Conservation (phyloP, 1,140 invertebrate species). For the Aphelenchoides besseyi region DNA sequence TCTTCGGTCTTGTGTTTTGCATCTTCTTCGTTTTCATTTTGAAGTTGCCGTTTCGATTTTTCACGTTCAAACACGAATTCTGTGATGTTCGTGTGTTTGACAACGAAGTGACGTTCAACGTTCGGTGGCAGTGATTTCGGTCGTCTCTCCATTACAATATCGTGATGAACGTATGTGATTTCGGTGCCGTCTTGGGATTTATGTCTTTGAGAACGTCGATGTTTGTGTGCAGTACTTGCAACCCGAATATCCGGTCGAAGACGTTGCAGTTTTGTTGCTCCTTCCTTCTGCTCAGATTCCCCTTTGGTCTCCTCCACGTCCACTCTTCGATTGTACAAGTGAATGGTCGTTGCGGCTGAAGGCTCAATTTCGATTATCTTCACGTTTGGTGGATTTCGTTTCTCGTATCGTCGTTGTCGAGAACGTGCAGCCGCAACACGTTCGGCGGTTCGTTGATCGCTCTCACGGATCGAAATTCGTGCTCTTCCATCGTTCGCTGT, state of each 20-base stretch:
- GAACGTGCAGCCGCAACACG: background rate
- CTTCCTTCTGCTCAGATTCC: background rate
- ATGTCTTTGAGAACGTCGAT: background rate
- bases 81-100: constrained; percentile 13
- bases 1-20: background rate
- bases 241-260: background rate
- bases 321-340: background rate
- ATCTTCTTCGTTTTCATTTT: background rate
- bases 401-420: background rate
- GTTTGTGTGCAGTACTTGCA: background rate
- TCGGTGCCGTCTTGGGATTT: background rate
- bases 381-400: background rate
- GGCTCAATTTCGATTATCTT: background rate
- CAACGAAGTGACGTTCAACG: background rate
- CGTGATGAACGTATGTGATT: background rate
- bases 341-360: background rate
- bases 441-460: background rate
- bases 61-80: background rate
- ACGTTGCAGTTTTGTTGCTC: background rate
- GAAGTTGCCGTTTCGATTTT: background rate
- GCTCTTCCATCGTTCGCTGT: background rate
- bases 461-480: background rate
- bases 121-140: constrained; percentile 9
- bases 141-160: background rate
- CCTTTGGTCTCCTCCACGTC: background rate